Evolutionary conservation across 2,888 invertebrate genomes (phyloP).

Genomic region (Ditylenchus weischeri): DNA sequence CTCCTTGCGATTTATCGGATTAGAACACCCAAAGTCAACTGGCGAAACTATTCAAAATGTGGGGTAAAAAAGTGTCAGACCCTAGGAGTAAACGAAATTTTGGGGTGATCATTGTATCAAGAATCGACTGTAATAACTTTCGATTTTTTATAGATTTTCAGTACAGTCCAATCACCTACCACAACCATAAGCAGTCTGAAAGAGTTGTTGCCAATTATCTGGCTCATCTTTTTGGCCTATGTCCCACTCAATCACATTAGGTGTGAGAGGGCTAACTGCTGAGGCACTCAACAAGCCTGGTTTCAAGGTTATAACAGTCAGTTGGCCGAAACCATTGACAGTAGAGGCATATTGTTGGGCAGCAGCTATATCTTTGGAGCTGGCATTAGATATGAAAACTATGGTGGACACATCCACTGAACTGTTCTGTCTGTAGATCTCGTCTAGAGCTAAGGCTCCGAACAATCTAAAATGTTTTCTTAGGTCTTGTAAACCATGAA

Average conservation of each 20-base stretch:
- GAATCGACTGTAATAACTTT: too few relatives aligned
- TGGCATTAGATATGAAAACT: slow-evolving; percentile 1
- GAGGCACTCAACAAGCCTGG: neutral
- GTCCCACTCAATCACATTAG: neutral
- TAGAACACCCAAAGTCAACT: too few relatives aligned
- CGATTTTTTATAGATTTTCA: too few relatives aligned
- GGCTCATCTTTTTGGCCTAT: neutral
- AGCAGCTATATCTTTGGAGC: neutral
- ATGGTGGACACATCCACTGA: neutral
- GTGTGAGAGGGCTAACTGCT: too few relatives aligned
- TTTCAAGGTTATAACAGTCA: neutral
- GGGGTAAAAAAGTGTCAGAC: too few relatives aligned
- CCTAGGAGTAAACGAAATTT: too few relatives aligned
- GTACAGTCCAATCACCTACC: too few relatives aligned
- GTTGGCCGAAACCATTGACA: slow-evolving; percentile 1
- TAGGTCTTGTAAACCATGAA: too few relatives aligned
- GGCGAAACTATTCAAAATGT: too few relatives aligned
- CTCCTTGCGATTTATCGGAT: too few relatives aligned
- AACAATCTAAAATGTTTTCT: neutral
- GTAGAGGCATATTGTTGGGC: neutral
- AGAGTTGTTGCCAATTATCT: neutral
- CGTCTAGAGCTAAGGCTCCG: slow-evolving; percentile 2
- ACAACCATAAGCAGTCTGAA: neutral
- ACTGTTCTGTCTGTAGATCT: neutral
- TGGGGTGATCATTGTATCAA: too few relatives aligned